phyloP scores from a whole-genome alignment of 2,113 vertebrate species.

The Illadopsis cleaveri region DNA sequence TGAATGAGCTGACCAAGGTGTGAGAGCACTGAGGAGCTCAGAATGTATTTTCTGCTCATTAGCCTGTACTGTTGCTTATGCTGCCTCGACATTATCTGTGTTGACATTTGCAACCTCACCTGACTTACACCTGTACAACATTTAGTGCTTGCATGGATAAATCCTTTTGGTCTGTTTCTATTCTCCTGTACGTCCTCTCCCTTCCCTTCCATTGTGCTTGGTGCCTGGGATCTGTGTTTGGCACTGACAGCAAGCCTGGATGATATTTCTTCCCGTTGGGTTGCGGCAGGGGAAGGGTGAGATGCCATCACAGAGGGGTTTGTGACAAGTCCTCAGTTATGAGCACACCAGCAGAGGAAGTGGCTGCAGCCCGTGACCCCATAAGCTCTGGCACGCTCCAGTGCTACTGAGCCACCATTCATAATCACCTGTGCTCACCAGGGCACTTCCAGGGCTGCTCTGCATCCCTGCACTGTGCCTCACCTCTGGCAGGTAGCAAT shows the following conservation, averaged over 20 bases:
- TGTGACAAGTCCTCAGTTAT: not conserved
- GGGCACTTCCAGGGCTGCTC: not conserved
- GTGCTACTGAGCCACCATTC: not conserved
- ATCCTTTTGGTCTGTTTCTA: not conserved
- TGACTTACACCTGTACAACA: not conserved
- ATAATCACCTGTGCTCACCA: not conserved
- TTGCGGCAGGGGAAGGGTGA: not conserved
- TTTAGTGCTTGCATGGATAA: not conserved
- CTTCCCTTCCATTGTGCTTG: not conserved
- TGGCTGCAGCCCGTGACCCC: not conserved
- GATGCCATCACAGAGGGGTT: not conserved
- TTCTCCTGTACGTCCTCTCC: not conserved
- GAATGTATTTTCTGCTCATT: not conserved
- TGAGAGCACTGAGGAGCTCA: not conserved
- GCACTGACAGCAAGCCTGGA: not conserved
- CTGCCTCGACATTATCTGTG: not conserved
- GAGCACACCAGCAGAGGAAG: not conserved
- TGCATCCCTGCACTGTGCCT: not conserved
- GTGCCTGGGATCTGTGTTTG: not conserved
- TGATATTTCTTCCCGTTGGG: not conserved
- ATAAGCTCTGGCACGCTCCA: not conserved
- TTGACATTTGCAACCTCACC: not conserved
- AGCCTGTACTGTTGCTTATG: not conserved
- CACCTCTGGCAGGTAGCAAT: not conserved
- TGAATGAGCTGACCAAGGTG: not conserved